A percentile compares a stretch with the other conserved stretches of the same genome.
phyloP scores from a whole-genome alignment of 2,797 vertebrate species.

The Sardinella longiceps region DNA sequence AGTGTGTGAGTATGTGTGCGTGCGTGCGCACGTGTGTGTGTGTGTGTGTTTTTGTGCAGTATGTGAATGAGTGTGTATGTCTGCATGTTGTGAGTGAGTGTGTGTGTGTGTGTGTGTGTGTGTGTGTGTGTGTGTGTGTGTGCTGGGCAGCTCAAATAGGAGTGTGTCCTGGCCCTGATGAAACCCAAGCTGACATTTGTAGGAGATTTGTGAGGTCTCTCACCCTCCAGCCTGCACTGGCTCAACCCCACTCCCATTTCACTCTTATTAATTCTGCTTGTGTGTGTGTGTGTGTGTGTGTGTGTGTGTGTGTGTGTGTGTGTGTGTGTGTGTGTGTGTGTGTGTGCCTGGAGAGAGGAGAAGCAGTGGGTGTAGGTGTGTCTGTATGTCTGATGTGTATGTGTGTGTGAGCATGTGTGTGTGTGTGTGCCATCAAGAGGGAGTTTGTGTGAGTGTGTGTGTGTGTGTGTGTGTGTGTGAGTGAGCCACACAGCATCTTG shows the following conservation, averaged over 20 bases:
- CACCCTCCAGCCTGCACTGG: not conserved
- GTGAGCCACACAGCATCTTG: not conserved
- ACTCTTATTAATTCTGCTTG: not conserved
- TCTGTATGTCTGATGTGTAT: not conserved
- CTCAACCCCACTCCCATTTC: not conserved
- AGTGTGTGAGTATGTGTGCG: not conserved
- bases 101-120: not conserved
- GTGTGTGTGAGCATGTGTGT: not conserved
- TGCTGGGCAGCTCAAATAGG: not conserved
- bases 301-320: not conserved
- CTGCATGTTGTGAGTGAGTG: not conserved
- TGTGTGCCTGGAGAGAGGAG: not conserved
- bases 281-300: not conserved
- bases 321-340: constrained; percentile 17
- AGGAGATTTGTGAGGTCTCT: constrained; percentile 7
- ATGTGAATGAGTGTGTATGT: no score
- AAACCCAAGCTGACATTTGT: not conserved
- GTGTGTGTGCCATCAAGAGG: not conserved
- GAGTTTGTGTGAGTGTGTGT: not conserved
- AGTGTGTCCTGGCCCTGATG: not conserved
- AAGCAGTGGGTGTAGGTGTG: not conserved
- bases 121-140: not conserved
- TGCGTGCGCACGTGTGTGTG: not conserved
- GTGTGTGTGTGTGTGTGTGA: not conserved
- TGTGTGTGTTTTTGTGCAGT: no score